phyloP scores from a whole-genome alignment of 1,140 invertebrate genomes.

The Aradophagus sp. region DNA sequence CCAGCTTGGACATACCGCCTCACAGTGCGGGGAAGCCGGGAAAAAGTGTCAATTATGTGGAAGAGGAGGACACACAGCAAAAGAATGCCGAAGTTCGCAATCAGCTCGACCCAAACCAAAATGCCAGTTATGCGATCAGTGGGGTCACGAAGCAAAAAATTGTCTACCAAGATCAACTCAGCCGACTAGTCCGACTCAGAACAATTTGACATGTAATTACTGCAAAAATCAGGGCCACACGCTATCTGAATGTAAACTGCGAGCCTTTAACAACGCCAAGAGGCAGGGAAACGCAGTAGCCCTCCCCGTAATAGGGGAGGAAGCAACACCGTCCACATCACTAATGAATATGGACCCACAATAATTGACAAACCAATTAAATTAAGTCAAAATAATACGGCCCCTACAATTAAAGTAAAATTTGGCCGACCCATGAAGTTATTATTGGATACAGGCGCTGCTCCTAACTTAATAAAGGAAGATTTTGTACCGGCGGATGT shows the following conservation, averaged over 20 bases:
- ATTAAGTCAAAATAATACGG: slow-evolving; percentile 1
- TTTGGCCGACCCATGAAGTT: background rate
- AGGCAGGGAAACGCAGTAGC: slow-evolving; percentile 11
- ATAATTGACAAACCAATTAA: slow-evolving; percentile 17
- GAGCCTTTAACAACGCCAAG: slow-evolving; percentile 4
- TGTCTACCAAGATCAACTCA: background rate
- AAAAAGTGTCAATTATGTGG: background rate
- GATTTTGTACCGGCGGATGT: background rate
- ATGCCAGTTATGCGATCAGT: no score
- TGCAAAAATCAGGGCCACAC: slow-evolving; percentile 14
- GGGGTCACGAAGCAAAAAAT: no score
- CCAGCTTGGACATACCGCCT: background rate
- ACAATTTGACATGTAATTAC: slow-evolving; percentile 1
- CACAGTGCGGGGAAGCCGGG: background rate
- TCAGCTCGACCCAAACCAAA: no score
- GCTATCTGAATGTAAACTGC: background rate
- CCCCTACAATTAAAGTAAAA: slow-evolving; percentile 2
- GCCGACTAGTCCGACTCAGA: background rate
- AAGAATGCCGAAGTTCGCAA: background rate
- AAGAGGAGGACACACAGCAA: background rate
- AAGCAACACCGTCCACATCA: background rate
- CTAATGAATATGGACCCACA: background rate
- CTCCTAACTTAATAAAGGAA: slow-evolving; percentile 9
- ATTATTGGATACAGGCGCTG: slow-evolving; percentile 10
- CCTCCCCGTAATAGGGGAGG: slow-evolving; percentile 2